Evolutionary conservation across 1,140 invertebrate genomes (phyloP).

Genomic region (Gonatopus flavifemur): DNA sequence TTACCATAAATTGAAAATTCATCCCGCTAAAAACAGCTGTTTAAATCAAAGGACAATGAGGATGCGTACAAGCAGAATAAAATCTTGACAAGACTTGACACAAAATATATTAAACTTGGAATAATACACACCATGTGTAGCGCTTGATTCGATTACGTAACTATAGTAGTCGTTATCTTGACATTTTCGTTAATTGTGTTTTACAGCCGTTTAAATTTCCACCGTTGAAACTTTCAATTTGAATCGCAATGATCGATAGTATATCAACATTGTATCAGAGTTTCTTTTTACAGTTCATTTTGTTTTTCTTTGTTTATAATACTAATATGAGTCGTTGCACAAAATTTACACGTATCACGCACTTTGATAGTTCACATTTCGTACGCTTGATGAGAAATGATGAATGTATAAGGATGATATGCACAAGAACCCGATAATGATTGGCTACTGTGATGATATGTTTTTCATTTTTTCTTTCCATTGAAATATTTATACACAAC

Average conservation of each 20-base stretch:
- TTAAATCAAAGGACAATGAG: conserved; percentile 5
- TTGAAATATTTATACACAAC: conserved; percentile 66
- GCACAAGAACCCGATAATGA: conserved; percentile 11
- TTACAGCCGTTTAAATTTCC: conserved; percentile 6
- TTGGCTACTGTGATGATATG: conserved; percentile 3
- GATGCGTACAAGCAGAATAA: conserved; percentile 12
- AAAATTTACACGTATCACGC: too few species aligned
- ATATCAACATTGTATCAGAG: not conserved
- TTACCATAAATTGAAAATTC: too few species aligned
- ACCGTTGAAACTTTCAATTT: conserved; percentile 4
- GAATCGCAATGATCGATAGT: conserved; percentile 3
- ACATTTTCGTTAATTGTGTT: conserved; percentile 19
- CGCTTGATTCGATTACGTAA: conserved; percentile 36
- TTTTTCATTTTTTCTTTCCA: conserved; percentile 4
- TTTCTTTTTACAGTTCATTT: not conserved
- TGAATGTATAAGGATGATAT: too few species aligned
- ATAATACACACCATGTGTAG: conserved; percentile 46
- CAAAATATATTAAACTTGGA: conserved; percentile 55
- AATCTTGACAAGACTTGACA: conserved; percentile 46
- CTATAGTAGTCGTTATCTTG: conserved; percentile 31
- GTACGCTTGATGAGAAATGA: too few species aligned
- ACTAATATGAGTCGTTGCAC: too few species aligned
- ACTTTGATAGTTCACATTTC: too few species aligned
- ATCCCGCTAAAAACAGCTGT: too few species aligned
- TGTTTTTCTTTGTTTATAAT: not conserved